phyloP scores from a whole-genome alignment of 2,797 vertebrate genomes.

The Tiaroga cobitis region DNA sequence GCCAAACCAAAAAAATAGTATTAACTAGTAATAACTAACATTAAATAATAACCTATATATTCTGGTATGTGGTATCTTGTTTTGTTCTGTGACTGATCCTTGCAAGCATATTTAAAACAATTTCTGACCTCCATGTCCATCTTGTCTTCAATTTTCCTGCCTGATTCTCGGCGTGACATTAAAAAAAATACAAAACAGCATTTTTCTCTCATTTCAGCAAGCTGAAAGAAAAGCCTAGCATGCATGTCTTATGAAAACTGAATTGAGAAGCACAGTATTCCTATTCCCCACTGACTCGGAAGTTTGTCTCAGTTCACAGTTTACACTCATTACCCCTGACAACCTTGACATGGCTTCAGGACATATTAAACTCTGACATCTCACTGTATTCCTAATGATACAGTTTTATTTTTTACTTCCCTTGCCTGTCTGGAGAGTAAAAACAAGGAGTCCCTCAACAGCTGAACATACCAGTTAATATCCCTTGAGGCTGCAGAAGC shows the following conservation, averaged over 20 bases:
- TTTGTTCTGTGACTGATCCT: neutral
- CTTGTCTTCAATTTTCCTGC: slow-evolving; percentile 1
- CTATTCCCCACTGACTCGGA: neutral
- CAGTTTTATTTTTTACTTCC: neutral
- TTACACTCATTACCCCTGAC: slow-evolving; percentile 53
- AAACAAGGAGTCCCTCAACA: slow-evolving; percentile 23
- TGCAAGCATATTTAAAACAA: neutral
- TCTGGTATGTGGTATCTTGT: neutral
- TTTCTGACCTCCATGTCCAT: neutral
- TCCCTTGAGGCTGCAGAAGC: neutral
- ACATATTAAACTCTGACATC: slow-evolving; percentile 56
- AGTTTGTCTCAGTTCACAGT: slow-evolving; percentile 32
- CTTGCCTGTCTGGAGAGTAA: neutral
- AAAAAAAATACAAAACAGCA: neutral
- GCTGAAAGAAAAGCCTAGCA: slow-evolving; percentile 1
- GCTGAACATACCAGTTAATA: slow-evolving; percentile 35
- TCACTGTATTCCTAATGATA: slow-evolving; percentile 40
- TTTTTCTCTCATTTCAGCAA: slow-evolving; percentile 5
- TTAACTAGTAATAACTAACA: neutral
- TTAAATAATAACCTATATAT: neutral
- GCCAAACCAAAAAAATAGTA: neutral
- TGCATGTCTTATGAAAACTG: slow-evolving; percentile 22
- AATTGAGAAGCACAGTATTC: slow-evolving; percentile 36
- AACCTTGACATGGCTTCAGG: slow-evolving; percentile 53
- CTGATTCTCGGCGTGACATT: neutral